Evolutionary conservation across 2,113 vertebrate species (phyloP).

Genomic region (Coreoperca whiteheadi): DNA sequence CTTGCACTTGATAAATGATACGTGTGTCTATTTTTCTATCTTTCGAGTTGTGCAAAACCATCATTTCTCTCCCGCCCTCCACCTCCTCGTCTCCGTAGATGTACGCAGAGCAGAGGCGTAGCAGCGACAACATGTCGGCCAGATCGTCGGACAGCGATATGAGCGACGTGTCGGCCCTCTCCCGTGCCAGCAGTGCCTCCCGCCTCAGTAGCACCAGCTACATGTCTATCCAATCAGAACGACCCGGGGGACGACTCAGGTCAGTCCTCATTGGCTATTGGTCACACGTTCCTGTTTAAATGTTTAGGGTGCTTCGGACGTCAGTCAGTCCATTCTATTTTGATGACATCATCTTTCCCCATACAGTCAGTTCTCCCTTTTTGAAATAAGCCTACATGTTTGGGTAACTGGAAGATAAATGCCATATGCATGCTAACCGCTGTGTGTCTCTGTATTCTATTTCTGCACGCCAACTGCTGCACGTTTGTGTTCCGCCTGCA

Average conservation of each 20-base stretch:
- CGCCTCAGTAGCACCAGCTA: conserved; percentile 98
- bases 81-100: conserved; percentile 65
- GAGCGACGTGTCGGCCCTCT: conserved; percentile 96
- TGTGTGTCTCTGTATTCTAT: conserved; percentile 53
- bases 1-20: background rate
- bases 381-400: background rate
- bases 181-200: conserved; percentile 97
- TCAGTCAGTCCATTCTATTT: background rate
- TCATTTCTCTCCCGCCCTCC: background rate
- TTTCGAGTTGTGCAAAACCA: background rate
- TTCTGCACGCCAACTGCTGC: conserved; percentile 65
- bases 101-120: conserved; percentile 93
- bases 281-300: background rate
- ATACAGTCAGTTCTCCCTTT: background rate
- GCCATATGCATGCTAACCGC: conserved; percentile 59
- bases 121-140: conserved; percentile 96
- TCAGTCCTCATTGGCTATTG: conserved; percentile 75
- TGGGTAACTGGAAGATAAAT: background rate
- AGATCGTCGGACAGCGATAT: conserved; percentile 98
- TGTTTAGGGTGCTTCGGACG: background rate
- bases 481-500: conserved; percentile 50
- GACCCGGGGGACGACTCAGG: conserved; percentile 93
- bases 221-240: conserved; percentile 98
- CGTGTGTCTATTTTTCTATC: background rate
- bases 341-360: background rate